Conservation (phyloP, 2,113 vertebrate genomes). For the Mionectes macconnelli region DNA sequence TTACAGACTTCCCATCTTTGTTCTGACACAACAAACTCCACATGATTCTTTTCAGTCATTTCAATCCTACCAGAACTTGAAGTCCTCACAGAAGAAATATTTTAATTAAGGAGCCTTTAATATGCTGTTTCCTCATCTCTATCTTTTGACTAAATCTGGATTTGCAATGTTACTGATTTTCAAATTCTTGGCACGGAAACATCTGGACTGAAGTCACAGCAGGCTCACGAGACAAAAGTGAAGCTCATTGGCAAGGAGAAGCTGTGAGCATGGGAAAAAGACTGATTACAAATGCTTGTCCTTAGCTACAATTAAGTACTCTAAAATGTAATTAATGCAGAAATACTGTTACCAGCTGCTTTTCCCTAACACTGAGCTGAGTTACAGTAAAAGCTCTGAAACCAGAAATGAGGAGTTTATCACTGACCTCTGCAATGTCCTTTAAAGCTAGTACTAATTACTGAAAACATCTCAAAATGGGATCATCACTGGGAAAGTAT, state of each 20-base stretch:
- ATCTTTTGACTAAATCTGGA: background rate
- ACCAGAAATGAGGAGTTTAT: background rate
- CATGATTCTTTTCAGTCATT: fast-evolving
- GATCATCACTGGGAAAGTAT: background rate
- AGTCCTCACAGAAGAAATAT: background rate
- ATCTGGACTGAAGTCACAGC: conserved; percentile 16
- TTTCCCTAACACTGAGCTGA: background rate
- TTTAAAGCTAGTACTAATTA: background rate
- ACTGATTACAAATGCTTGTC: background rate
- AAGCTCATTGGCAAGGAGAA: background rate
- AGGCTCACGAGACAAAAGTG: background rate
- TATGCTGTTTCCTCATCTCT: background rate
- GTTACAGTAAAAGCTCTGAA: background rate
- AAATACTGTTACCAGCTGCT: conserved; percentile 30
- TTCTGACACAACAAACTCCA: background rate
- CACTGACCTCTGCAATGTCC: background rate
- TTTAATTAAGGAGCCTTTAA: background rate
- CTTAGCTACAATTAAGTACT: background rate
- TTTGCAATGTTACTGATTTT: background rate
- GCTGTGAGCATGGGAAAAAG: background rate
- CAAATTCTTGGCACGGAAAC: background rate
- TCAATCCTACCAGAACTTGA: background rate
- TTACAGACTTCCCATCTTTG: background rate
- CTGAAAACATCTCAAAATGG: background rate
- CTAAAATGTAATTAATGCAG: background rate